Conservation (phyloP, 2,797 vertebrate species). For the Chaunax sp. region DNA sequence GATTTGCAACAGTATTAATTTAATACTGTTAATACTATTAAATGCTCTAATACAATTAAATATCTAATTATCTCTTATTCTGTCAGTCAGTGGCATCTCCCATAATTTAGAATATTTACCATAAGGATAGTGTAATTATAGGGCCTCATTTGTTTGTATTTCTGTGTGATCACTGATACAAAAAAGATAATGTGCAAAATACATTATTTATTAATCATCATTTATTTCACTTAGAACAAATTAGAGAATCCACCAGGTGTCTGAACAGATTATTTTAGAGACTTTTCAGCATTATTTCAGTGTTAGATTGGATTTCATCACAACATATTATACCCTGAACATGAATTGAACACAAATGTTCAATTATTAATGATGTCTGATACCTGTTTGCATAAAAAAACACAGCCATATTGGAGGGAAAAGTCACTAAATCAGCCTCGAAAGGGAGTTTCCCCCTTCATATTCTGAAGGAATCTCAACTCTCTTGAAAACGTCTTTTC, state of each 20-base stretch:
- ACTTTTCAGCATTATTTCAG: not conserved
- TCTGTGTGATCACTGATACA: not conserved
- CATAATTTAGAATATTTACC: not conserved
- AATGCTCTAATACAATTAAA: too few species aligned
- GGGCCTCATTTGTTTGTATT: not conserved
- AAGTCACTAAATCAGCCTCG: not conserved
- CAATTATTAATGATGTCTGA: not conserved
- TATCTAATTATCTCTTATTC: conserved; percentile 11
- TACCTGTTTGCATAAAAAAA: not conserved
- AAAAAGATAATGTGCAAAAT: too few species aligned
- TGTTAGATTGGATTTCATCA: not conserved
- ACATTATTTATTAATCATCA: not conserved
- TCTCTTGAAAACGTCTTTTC: conserved; percentile 8
- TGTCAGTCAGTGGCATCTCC: not conserved
- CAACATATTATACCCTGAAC: too few species aligned
- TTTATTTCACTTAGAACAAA: not conserved
- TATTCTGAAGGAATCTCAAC: conserved; percentile 2
- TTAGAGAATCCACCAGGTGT: too few species aligned
- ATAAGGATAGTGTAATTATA: not conserved
- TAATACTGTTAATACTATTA: too few species aligned
- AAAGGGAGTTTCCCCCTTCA: not conserved
- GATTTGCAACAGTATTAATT: conserved; percentile 8
- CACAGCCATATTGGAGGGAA: too few species aligned
- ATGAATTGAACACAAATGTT: too few species aligned
- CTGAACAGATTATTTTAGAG: too few species aligned